phyloP scores from a whole-genome alignment of 2,888 invertebrate genomes.

The Cosmia trapezina region DNA sequence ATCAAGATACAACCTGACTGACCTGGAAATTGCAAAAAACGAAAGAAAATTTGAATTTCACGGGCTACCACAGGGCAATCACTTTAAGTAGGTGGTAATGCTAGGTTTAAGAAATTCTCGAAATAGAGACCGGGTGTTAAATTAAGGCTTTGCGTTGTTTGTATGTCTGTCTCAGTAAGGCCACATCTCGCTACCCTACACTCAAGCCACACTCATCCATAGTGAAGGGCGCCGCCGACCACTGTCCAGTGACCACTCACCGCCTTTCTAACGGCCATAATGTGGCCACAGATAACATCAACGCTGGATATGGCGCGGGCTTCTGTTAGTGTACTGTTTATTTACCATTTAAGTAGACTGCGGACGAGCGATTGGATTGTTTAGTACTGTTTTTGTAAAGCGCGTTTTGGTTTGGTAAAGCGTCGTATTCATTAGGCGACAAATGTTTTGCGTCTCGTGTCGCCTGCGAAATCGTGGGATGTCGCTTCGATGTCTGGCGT shows the following conservation, averaged over 20 bases:
- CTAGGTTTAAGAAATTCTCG: no score
- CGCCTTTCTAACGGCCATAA: constrained; percentile 71
- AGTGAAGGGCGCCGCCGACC: constrained; percentile 68
- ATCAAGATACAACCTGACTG: no score
- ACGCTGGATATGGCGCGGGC: constrained; percentile 38
- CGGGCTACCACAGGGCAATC: no score
- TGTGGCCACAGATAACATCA: constrained; percentile 46
- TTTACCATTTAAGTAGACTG: constrained; percentile 36
- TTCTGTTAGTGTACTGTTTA: constrained; percentile 10
- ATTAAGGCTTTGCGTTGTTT: no score
- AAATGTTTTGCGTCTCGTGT: background rate
- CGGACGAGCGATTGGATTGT: constrained; percentile 3
- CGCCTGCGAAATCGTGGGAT: background rate
- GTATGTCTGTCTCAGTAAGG: no score
- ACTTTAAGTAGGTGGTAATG: no score
- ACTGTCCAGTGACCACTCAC: constrained; percentile 49
- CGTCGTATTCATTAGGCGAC: background rate
- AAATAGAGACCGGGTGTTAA: no score
- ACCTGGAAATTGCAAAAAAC: no score
- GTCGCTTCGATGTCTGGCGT: background rate
- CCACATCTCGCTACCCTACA: background rate
- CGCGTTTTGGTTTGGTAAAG: constrained; percentile 11
- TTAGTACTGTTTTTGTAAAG: background rate
- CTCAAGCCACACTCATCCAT: constrained; percentile 26
- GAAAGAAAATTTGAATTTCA: no score